These are phyloP conservation scores for Vulpes ferrilata DNA, from an alignment of 2,113 vertebrate genomes.

Conservation along the genomic window DNA sequence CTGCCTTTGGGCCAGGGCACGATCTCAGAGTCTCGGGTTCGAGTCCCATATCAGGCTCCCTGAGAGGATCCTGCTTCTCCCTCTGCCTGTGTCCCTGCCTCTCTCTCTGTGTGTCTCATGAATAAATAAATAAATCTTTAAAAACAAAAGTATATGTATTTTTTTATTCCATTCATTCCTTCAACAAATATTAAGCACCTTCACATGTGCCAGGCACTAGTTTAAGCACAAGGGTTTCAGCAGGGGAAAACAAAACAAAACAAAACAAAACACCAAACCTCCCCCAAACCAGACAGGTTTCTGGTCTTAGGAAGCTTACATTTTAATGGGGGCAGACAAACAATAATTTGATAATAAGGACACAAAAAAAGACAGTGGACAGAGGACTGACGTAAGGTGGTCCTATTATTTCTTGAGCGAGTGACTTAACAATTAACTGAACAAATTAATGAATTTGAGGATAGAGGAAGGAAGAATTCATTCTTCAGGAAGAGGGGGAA, in stretches of 20 bases:
- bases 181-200: slow-evolving; percentile 38
- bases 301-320: slow-evolving; percentile 23
- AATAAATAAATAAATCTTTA: too few species aligned
- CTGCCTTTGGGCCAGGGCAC: too few species aligned
- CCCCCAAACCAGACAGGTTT: background rate
- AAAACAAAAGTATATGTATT: background rate
- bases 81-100: too few species aligned
- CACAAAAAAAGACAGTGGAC: background rate
- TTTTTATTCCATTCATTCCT: slow-evolving; percentile 34
- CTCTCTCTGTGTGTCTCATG: too few species aligned
- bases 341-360: background rate
- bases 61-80: too few species aligned
- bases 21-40: too few species aligned
- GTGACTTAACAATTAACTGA: background rate
- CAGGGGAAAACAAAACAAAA: background rate
- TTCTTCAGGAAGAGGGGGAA: background rate
- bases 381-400: background rate
- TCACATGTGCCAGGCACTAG: background rate
- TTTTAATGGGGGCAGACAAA: background rate
- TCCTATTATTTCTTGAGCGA: background rate
- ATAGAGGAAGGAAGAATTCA: background rate
- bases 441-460: background rate
- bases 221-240: slow-evolving; percentile 29
- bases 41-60: too few species aligned
- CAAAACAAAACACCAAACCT: too few species aligned